Evolutionary conservation across 2,888 invertebrate genomes (phyloP).

Genomic region (Clanis bilineata): DNA sequence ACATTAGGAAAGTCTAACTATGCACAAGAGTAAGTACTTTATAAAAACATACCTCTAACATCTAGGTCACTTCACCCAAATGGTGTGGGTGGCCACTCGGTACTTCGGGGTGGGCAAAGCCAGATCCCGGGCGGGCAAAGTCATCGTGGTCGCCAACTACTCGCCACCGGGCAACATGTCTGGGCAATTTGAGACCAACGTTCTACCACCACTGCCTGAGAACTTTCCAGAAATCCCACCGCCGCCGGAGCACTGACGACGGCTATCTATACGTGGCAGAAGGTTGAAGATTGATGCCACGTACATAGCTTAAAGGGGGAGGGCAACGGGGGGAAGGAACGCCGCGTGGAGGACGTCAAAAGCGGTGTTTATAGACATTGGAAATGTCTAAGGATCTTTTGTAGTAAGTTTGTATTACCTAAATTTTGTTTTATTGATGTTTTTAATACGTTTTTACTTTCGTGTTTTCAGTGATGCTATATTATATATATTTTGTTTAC

Average conservation of each 20-base stretch:
- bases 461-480: too few species aligned
- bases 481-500: too few species aligned
- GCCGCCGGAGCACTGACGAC: slow-evolving; percentile 66
- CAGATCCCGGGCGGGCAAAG: slow-evolving; percentile 88
- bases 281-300: slow-evolving; percentile 68
- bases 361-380: not conserved
- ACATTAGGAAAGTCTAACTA: too few species aligned
- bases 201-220: slow-evolving; percentile 87
- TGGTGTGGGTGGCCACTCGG: slow-evolving; percentile 90
- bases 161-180: slow-evolving; percentile 90
- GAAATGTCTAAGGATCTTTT: not conserved
- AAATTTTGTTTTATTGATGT: too few species aligned
- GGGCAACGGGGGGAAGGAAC: not conserved
- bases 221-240: slow-evolving; percentile 70
- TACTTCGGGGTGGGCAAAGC: slow-evolving; percentile 92
- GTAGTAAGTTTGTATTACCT: too few species aligned
- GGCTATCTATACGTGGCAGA: slow-evolving; percentile 72
- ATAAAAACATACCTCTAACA: not conserved
- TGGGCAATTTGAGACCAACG: slow-evolving; percentile 89
- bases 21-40: too few species aligned
- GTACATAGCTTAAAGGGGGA: slow-evolving; percentile 27
- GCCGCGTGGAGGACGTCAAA: not conserved
- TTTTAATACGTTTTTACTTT: too few species aligned
- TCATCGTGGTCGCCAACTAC: slow-evolving; percentile 93
- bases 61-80: slow-evolving; percentile 92